These are phyloP conservation scores for Seira musarum DNA, from an alignment of 2,888 invertebrate genomes.

Conservation along the genomic window DNA sequence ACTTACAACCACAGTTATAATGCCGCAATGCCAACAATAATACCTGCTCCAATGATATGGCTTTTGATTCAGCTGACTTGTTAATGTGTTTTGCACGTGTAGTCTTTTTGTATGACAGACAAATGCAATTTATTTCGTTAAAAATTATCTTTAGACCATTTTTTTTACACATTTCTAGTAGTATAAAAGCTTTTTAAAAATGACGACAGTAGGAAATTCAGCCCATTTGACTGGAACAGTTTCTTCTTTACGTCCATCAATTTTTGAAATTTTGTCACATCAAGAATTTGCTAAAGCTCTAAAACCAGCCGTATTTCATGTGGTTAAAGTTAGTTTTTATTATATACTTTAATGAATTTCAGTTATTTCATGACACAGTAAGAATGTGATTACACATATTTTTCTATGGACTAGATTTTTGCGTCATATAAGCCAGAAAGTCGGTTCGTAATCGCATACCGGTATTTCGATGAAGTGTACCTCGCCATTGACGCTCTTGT, in stretches of 20 bases:
- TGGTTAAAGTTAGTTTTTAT: conserved; percentile 63
- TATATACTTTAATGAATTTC: too few relatives aligned
- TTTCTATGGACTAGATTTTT: conserved; percentile 60
- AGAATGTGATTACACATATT: too few relatives aligned
- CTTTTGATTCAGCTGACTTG: too few relatives aligned
- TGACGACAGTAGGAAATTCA: conserved; percentile 22
- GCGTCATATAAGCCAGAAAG: conserved; percentile 59
- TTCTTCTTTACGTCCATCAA: conserved; percentile 38
- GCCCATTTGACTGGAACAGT: conserved; percentile 63
- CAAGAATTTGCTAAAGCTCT: conserved; percentile 62
- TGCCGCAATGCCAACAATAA: too few relatives aligned
- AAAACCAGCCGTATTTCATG: conserved; percentile 62
- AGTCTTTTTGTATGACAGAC: too few relatives aligned
- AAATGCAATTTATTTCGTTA: too few relatives aligned
- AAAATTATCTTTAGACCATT: too few relatives aligned
- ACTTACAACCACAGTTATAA: too few relatives aligned
- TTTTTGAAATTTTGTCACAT: conserved; percentile 66
- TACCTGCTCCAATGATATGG: too few relatives aligned
- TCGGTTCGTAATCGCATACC: conserved; percentile 45
- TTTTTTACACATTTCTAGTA: too few relatives aligned
- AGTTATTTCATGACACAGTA: too few relatives aligned
- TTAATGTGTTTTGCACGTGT: too few relatives aligned
- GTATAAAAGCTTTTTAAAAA: conserved; percentile 1
- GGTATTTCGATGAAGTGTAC: conserved; percentile 65
- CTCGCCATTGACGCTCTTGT: conserved; percentile 60